phyloP scores from a whole-genome alignment of 1,140 invertebrate genomes.

The Leguminivora glycinivorella region DNA sequence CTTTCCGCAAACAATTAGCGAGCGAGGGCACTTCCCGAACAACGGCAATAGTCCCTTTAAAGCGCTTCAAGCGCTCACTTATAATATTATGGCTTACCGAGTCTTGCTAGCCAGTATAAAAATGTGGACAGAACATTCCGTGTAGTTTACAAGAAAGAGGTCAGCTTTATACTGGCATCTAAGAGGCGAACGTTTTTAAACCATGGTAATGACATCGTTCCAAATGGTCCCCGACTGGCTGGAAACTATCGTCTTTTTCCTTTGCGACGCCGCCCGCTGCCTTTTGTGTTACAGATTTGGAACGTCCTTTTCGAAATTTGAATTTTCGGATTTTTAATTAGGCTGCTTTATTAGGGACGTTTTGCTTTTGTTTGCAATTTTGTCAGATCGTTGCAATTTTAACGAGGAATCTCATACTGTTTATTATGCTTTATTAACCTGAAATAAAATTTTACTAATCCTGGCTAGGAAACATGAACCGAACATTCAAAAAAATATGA shows the following conservation, averaged over 20 bases:
- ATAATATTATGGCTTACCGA: not conserved
- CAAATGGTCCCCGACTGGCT: conserved; percentile 68
- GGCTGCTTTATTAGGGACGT: not conserved
- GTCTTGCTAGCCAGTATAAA: not conserved
- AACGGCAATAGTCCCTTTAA: conserved; percentile 64
- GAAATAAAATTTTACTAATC: conserved; percentile 24
- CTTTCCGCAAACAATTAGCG: conserved; percentile 77
- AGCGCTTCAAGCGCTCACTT: conserved; percentile 39
- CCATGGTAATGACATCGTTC: conserved; percentile 32
- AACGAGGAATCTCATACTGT: conserved; percentile 31
- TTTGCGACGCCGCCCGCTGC: conserved; percentile 56
- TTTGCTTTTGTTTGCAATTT: conserved; percentile 44
- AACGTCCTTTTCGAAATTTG: conserved; percentile 33
- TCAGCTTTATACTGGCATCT: not conserved
- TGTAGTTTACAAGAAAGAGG: not conserved
- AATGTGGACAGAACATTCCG: not conserved
- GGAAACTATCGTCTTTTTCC: conserved; percentile 57
- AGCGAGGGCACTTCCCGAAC: conserved; percentile 66
- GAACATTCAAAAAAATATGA: conserved; percentile 43
- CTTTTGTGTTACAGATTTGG: conserved; percentile 61
- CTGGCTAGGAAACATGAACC: conserved; percentile 32
- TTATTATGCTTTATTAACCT: not conserved
- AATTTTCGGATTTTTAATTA: conserved; percentile 25
- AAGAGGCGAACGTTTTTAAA: not conserved
- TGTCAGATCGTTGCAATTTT: conserved; percentile 37